Evolutionary conservation across 2,888 invertebrate genomes (phyloP).

Genomic region (Sphaerophoria rueppellii): DNA sequence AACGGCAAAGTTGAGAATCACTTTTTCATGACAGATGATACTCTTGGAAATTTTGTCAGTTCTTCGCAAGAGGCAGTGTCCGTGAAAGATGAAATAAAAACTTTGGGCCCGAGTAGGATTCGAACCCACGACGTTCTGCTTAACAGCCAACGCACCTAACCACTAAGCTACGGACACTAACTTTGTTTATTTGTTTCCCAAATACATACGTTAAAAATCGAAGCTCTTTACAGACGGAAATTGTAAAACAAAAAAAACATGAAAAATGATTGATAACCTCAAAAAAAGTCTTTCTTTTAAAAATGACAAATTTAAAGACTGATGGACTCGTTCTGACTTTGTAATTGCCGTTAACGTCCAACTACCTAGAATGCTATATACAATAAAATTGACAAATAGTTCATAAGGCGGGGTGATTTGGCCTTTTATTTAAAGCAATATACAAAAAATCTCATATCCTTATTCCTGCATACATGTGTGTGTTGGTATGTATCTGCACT

Average conservation of each 20-base stretch:
- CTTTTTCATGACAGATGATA: too few relatives aligned
- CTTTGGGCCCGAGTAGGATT: too few relatives aligned
- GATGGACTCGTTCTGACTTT: slow-evolving; percentile 28
- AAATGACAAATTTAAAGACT: slow-evolving; percentile 19
- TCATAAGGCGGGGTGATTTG: slow-evolving; percentile 65
- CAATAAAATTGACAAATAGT: slow-evolving; percentile 58
- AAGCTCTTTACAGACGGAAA: background rate
- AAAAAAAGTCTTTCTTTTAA: background rate
- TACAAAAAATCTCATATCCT: slow-evolving; percentile 42
- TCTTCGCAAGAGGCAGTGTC: too few relatives aligned
- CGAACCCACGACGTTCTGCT: too few relatives aligned
- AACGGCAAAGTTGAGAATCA: too few relatives aligned
- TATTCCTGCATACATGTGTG: background rate
- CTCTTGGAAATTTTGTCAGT: too few relatives aligned
- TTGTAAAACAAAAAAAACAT: slow-evolving; percentile 12
- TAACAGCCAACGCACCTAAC: too few relatives aligned
- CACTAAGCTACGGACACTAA: too few relatives aligned
- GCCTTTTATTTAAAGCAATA: slow-evolving; percentile 48
- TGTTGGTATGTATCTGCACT: too few relatives aligned
- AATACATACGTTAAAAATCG: background rate
- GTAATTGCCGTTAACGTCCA: slow-evolving; percentile 7
- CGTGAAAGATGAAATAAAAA: too few relatives aligned
- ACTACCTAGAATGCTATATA: slow-evolving; percentile 44
- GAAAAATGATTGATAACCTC: background rate
- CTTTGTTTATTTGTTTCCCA: too few relatives aligned